These are phyloP conservation scores for Phengaris arion DNA, from an alignment of 2,888 invertebrate genomes.

Conservation along the genomic window DNA sequence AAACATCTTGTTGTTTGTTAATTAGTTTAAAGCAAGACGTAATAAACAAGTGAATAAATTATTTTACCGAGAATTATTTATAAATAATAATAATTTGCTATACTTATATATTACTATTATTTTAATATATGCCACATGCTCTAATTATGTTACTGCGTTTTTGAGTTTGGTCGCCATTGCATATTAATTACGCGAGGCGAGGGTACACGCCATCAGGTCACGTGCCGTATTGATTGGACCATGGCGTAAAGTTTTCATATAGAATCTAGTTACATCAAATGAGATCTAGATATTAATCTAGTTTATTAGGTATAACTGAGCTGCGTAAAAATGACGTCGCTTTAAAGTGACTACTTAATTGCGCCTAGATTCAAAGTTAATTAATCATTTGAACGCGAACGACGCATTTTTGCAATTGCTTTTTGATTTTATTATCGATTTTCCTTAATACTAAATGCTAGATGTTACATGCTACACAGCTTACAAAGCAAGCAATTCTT, in stretches of 20 bases:
- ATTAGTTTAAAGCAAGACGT: background rate
- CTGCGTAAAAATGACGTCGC: slow-evolving; percentile 10
- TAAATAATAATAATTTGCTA: background rate
- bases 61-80: background rate
- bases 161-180: slow-evolving; percentile 3
- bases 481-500: no score
- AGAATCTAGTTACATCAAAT: background rate
- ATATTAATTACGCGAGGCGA: background rate
- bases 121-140: slow-evolving; percentile 1
- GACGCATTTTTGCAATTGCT: background rate
- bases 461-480: no score
- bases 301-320: background rate
- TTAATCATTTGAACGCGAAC: background rate
- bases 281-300: background rate
- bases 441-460: no score
- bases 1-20: background rate
- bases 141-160: slow-evolving; percentile 13
- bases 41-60: no score
- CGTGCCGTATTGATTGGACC: slow-evolving; percentile 22
- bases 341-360: background rate
- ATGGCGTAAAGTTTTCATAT: background rate
- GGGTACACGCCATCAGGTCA: background rate
- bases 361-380: background rate
- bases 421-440: background rate
- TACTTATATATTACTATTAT: background rate